Evolutionary conservation across 92 coral and sea anemone species (phyloP).

Genomic region (Chrysogorgia sp.): DNA sequence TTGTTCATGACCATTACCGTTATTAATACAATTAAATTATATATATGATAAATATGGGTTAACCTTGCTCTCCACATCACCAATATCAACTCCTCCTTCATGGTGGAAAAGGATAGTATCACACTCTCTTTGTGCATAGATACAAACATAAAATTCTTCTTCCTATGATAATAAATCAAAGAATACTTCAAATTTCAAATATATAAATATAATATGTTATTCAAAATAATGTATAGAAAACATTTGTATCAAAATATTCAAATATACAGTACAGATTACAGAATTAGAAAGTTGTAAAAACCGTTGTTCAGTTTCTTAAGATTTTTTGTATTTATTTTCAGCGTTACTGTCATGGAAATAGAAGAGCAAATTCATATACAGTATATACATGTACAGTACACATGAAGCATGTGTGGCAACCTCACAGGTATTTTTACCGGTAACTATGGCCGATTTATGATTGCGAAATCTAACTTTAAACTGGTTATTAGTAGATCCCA

Average conservation of each 20-base stretch:
- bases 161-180: constrained; percentile 45
- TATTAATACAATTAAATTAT: neutral
- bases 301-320: no score
- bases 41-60: neutral
- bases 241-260: neutral
- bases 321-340: no score
- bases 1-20: neutral
- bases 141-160: constrained; percentile 90
- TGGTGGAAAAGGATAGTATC: constrained; percentile 93
- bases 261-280: no score
- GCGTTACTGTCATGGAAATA: no score
- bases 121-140: constrained; percentile 91
- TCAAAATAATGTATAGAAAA: neutral
- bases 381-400: no score
- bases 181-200: neutral
- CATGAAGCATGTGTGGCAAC: no score
- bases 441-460: no score
- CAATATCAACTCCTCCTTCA: constrained; percentile 97
- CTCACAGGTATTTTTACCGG: no score
- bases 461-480: no score
- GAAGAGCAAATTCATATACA: no score
- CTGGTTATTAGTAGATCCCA: no score
- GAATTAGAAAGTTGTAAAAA: no score
- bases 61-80: constrained; percentile 95
- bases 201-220: neutral